phyloP scores from a whole-genome alignment of 2,888 invertebrate species.

The Apodemia duryi region DNA sequence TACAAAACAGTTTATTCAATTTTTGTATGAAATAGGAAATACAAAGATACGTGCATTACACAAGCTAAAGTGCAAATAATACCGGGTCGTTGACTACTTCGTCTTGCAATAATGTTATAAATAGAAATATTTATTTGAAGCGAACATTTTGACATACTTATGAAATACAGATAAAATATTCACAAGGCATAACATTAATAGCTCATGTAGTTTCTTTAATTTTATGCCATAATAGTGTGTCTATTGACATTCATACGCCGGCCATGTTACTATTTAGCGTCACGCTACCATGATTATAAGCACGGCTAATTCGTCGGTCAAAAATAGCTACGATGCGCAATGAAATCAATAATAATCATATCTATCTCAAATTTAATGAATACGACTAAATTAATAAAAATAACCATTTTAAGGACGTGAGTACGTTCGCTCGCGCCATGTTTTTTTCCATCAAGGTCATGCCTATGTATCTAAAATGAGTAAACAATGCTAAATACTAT shows the following conservation, averaged over 20 bases:
- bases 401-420: conserved; percentile 49
- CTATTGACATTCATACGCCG: conserved; percentile 52
- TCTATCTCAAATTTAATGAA: conserved; percentile 32
- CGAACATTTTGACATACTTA: conserved; percentile 27
- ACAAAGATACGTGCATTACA: conserved; percentile 54
- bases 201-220: conserved; percentile 9
- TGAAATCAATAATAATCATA: conserved; percentile 51
- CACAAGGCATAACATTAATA: neutral
- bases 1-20: neutral
- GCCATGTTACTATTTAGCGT: conserved; percentile 74
- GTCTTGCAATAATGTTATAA: conserved; percentile 14
- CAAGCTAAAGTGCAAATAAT: conserved; percentile 66
- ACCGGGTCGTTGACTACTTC: conserved; percentile 71
- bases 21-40: conserved; percentile 29
- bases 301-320: conserved; percentile 51
- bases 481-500: conserved; percentile 64
- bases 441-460: conserved; percentile 76
- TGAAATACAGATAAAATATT: conserved; percentile 5
- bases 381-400: conserved; percentile 38
- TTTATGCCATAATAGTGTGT: conserved; percentile 11
- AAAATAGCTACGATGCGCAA: conserved; percentile 55
- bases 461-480: conserved; percentile 66
- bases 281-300: conserved; percentile 65
- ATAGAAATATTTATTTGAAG: conserved; percentile 14
- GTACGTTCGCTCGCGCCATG: conserved; percentile 74